Percentiles rank a stretch among this genome's conserved stretches.
These are phyloP conservation scores for Seriola dumerili DNA, from an alignment of 2,113 vertebrate species.

Conservation along the genomic window DNA sequence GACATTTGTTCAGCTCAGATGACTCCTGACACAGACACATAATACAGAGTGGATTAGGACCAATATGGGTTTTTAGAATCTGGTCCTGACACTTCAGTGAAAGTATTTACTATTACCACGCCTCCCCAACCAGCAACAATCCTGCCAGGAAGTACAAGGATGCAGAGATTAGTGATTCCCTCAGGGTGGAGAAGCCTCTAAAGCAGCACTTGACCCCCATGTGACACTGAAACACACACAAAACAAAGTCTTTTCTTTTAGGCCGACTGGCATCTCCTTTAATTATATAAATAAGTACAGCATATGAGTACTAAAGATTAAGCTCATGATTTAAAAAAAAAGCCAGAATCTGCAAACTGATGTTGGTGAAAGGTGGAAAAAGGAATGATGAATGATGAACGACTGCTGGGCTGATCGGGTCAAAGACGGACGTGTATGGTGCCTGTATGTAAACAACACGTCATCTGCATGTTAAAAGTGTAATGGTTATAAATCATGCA, in stretches of 20 bases:
- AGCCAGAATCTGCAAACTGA: neutral
- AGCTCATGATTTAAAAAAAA: neutral
- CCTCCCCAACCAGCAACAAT: neutral
- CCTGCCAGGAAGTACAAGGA: neutral
- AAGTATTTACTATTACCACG: neutral
- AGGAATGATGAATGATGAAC: neutral
- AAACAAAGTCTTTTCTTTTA: neutral
- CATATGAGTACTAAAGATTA: neutral
- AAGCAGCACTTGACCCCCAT: neutral
- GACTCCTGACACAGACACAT: neutral
- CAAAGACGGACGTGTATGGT: neutral
- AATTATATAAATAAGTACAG: neutral
- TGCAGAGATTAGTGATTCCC: constrained; percentile 22
- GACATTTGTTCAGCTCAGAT: constrained; percentile 15
- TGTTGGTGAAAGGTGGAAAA: neutral
- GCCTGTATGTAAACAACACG: constrained; percentile 42
- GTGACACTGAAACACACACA: neutral
- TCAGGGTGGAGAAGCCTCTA: constrained; percentile 11
- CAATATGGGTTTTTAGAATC: constrained; percentile 4
- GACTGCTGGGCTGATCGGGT: constrained; percentile 17
- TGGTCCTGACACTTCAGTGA: constrained; percentile 5
- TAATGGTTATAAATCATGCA: constrained; percentile 59
- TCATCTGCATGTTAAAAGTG: constrained; percentile 23
- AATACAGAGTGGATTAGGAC: constrained; percentile 30
- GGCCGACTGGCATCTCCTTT: neutral